These are phyloP conservation scores for Ficedula albicollis DNA, from an alignment of 2,797 vertebrate species.

Conservation along the genomic window DNA sequence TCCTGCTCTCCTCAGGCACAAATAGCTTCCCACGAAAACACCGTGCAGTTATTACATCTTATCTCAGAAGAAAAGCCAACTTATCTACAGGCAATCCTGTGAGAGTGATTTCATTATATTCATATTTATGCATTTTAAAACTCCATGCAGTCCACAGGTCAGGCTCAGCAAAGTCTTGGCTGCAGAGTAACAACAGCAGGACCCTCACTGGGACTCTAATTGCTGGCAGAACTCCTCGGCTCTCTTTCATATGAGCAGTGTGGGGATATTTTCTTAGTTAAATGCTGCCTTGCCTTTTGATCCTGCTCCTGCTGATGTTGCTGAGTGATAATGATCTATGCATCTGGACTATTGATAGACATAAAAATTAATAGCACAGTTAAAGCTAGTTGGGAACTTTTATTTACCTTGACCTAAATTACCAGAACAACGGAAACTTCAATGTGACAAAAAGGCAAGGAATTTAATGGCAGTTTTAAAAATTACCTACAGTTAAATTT, in stretches of 20 bases:
- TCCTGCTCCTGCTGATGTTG: conserved; percentile 3
- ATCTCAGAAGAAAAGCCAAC: neutral
- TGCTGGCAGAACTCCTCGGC: neutral
- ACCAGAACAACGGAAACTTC: neutral
- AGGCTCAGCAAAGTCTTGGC: conserved; percentile 23
- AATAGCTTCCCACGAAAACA: neutral
- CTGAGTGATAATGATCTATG: conserved; percentile 27
- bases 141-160: neutral
- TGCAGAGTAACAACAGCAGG: conserved; percentile 14
- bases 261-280: neutral
- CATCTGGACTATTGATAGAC: neutral
- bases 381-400: neutral
- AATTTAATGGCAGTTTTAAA: neutral
- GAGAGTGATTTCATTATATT: neutral
- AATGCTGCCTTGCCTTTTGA: conserved; percentile 41
- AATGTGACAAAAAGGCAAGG: neutral
- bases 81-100: neutral
- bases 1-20: neutral
- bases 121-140: neutral
- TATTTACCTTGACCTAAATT: conserved; percentile 25
- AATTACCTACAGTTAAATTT: neutral
- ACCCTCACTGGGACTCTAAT: conserved; percentile 35
- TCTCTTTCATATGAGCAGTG: neutral
- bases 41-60: neutral
- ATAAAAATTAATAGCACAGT: conserved; percentile 7